Evolutionary conservation across 2,797 vertebrate species (phyloP).

Genomic region (Kryptolebias ocellatus): DNA sequence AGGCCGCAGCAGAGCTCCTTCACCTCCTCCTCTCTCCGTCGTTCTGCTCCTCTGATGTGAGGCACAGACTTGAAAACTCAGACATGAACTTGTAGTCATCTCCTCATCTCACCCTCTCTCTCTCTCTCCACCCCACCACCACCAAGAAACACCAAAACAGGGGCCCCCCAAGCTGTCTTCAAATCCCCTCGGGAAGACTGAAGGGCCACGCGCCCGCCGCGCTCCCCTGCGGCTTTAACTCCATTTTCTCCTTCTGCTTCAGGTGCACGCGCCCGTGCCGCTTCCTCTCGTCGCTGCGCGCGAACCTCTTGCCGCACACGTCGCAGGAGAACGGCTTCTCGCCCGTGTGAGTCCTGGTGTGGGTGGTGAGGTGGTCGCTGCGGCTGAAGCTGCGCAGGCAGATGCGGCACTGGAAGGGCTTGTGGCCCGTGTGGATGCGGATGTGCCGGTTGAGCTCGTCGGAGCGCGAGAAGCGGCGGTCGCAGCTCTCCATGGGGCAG

Average conservation of each 20-base stretch:
- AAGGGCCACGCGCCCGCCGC: conserved; percentile 78
- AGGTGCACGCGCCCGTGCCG: conserved; percentile 95
- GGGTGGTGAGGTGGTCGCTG: conserved; percentile 97
- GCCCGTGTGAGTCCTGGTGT: conserved; percentile 97
- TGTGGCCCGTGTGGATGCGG: conserved; percentile 98
- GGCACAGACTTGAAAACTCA: conserved; percentile 57
- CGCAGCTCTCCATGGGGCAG: conserved; percentile 95
- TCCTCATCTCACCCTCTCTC: conserved; percentile 13
- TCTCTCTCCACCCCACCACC: neutral
- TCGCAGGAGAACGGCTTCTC: conserved; percentile 99
- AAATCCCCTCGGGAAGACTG: conserved; percentile 84
- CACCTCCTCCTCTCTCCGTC: conserved; percentile 35
- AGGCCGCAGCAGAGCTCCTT: conserved; percentile 60
- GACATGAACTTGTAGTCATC: conserved; percentile 69
- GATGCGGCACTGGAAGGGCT: conserved; percentile 98
- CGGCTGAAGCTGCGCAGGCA: conserved; percentile 97
- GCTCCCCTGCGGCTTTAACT: conserved; percentile 90
- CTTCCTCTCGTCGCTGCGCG: conserved; percentile 94
- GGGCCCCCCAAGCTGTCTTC: conserved; percentile 46
- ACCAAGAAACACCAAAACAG: neutral
- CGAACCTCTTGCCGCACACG: conserved; percentile 95
- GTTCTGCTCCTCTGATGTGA: conserved; percentile 46
- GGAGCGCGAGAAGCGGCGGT: conserved; percentile 94
- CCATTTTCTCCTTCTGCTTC: conserved; percentile 95
- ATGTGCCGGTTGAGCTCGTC: conserved; percentile 98